These are phyloP conservation scores for Pongo pygmaeus DNA, from an alignment of 2,113 vertebrate species.

Conservation along the genomic window DNA sequence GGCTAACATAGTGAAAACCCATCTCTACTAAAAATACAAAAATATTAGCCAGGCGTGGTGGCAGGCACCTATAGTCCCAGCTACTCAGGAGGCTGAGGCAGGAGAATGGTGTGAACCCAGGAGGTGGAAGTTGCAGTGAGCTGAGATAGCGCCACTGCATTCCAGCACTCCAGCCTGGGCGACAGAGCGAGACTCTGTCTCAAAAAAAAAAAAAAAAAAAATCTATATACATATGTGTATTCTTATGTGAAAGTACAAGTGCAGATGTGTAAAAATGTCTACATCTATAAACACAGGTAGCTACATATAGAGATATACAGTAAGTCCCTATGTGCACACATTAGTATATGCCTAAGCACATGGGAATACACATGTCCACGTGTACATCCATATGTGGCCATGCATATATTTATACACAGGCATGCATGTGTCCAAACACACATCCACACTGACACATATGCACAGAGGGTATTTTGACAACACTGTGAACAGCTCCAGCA, in stretches of 20 bases:
- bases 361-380: neutral
- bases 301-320: neutral
- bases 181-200: too few species aligned
- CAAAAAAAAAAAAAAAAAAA: neutral
- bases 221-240: neutral
- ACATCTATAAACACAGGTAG: neutral
- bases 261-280: neutral
- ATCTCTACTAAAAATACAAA: too few species aligned
- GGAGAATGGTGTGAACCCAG: too few species aligned
- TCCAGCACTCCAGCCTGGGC: too few species aligned
- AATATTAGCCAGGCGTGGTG: too few species aligned
- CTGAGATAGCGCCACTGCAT: too few species aligned
- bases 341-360: neutral
- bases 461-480: slow-evolving; percentile 72
- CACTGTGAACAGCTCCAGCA: slow-evolving; percentile 64
- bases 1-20: too few species aligned
- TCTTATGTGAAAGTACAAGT: neutral
- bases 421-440: slow-evolving; percentile 63
- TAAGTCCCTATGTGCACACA: neutral
- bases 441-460: slow-evolving; percentile 35
- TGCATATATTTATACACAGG: slow-evolving; percentile 30
- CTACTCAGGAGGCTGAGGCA: too few species aligned
- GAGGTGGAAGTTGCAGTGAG: too few species aligned
- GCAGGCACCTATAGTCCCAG: too few species aligned
- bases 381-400: slow-evolving; percentile 54